These are phyloP conservation scores for Thymelicus acteon DNA, from an alignment of 2,888 invertebrate genomes.

Conservation along the genomic window DNA sequence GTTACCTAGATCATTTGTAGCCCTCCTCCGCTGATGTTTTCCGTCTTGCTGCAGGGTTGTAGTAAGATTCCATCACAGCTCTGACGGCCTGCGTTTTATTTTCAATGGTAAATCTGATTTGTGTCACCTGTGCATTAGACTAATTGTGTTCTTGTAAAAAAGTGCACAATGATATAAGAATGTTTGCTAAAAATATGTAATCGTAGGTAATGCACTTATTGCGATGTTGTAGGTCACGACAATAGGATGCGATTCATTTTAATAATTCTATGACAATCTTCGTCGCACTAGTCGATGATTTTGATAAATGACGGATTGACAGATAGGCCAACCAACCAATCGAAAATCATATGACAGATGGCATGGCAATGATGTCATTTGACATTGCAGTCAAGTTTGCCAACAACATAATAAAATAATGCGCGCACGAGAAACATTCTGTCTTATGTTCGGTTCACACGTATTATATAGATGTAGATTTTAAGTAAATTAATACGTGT, in stretches of 20 bases:
- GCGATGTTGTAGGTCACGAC: slow-evolving; percentile 63
- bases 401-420: background rate
- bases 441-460: no score
- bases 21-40: slow-evolving; percentile 74
- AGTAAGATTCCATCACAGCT: slow-evolving; percentile 78
- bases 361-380: slow-evolving; percentile 6
- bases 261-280: slow-evolving; percentile 48
- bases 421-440: no score
- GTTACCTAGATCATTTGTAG: slow-evolving; percentile 70
- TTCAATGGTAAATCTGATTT: slow-evolving; percentile 44
- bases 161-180: slow-evolving; percentile 16
- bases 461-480: no score
- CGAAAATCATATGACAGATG: slow-evolving; percentile 17
- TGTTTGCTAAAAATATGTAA: slow-evolving; percentile 3
- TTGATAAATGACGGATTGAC: slow-evolving; percentile 46
- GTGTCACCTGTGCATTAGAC: slow-evolving; percentile 35
- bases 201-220: slow-evolving; percentile 38
- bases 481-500: no score
- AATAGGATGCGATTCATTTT: slow-evolving; percentile 47
- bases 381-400: background rate
- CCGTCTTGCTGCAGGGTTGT: slow-evolving; percentile 65
- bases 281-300: slow-evolving; percentile 61
- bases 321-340: slow-evolving; percentile 35
- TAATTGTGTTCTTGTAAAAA: slow-evolving; percentile 48
- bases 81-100: slow-evolving; percentile 62